These are phyloP conservation scores for Leptinotarsa defecta DNA, from an alignment of 1,140 invertebrate genomes.

Conservation along the genomic window DNA sequence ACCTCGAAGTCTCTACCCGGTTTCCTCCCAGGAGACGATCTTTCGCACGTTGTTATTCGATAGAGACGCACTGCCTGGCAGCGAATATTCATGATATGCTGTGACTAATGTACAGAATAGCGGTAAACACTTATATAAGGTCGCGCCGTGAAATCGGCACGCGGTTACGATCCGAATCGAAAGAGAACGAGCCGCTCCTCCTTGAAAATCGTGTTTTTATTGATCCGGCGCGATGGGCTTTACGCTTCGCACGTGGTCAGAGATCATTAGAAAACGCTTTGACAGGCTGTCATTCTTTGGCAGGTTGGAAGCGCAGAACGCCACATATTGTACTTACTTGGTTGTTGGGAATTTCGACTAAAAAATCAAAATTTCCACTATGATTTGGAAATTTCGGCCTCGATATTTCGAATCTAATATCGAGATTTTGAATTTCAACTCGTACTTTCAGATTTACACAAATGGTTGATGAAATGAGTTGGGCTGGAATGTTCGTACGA, in stretches of 20 bases:
- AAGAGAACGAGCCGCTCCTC: conserved; percentile 38
- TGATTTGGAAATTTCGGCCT: too few relatives aligned
- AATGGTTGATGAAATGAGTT: too few relatives aligned
- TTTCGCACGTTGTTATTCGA: conserved; percentile 1
- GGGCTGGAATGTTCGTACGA: too few relatives aligned
- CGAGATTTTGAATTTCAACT: too few relatives aligned
- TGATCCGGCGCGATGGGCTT: conserved; percentile 31
- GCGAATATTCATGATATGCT: not conserved
- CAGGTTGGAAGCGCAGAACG: not conserved
- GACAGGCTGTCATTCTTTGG: not conserved
- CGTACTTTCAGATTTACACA: too few relatives aligned
- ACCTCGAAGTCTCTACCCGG: too few relatives aligned
- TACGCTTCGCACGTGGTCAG: not conserved
- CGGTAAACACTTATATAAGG: conserved; percentile 31
- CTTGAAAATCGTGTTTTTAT: conserved; percentile 39
- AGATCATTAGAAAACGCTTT: not conserved
- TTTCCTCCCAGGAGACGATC: not conserved
- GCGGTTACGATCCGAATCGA: conserved; percentile 19
- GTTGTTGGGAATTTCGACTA: too few relatives aligned
- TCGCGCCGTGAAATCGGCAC: conserved; percentile 20
- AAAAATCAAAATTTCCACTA: too few relatives aligned
- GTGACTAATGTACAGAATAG: conserved; percentile 22
- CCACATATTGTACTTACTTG: too few relatives aligned
- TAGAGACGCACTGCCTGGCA: not conserved
- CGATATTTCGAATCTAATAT: too few relatives aligned